phyloP scores from a whole-genome alignment of 2,888 invertebrate genomes.

The Dinocampus coccinellae region DNA sequence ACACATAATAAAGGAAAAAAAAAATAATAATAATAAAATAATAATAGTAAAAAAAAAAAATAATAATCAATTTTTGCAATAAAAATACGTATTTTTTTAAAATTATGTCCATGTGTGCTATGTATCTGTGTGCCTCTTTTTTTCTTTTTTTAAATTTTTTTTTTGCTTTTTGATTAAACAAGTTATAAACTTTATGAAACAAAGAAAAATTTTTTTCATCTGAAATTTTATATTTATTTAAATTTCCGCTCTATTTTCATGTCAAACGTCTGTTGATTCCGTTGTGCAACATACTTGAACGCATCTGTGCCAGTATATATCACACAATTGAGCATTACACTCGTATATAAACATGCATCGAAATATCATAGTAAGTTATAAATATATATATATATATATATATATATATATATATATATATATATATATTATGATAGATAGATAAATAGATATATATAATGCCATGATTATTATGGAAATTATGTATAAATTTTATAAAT shows the following conservation, averaged over 20 bases:
- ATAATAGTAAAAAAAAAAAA: too few relatives aligned
- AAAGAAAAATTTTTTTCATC: conserved; percentile 38
- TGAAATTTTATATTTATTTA: conserved; percentile 42
- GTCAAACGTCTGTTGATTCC: conserved; percentile 64
- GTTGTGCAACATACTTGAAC: conserved; percentile 65
- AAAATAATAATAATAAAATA: too few relatives aligned
- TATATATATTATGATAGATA: neutral
- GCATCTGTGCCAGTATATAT: conserved; percentile 64
- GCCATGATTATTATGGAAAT: neutral
- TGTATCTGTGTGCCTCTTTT: conserved; percentile 65
- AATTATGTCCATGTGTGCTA: too few relatives aligned
- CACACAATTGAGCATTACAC: conserved; percentile 39
- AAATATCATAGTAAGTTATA: conserved; percentile 10
- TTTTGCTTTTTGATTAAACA: conserved; percentile 31
- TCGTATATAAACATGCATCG: conserved; percentile 50
- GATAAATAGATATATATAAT: too few relatives aligned
- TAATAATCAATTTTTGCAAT: too few relatives aligned
- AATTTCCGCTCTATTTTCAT: conserved; percentile 63
- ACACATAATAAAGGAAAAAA: conserved; percentile 29
- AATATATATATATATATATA: conserved; percentile 32
- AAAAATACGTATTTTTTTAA: conserved; percentile 36
- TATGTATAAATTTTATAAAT: neutral
- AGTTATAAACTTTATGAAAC: conserved; percentile 36
- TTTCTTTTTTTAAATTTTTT: too few relatives aligned
- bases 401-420: neutral